Evolutionary conservation across 2,888 invertebrate species (phyloP).

Genomic region (Archaeoteleia sp.): DNA sequence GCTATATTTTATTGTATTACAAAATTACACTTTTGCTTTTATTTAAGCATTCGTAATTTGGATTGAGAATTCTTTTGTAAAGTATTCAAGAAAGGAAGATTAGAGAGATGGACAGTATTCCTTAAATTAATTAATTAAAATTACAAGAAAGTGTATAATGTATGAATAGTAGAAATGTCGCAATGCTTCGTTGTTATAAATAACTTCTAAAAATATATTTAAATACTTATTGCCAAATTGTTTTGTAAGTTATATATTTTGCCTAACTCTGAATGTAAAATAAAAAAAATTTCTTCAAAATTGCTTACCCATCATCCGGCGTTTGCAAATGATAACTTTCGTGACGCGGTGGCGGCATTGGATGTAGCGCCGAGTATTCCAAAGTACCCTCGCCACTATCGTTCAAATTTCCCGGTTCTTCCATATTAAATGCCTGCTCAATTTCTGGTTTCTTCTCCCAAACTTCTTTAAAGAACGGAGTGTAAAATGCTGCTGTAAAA

Average conservation of each 20-base stretch:
- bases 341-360: conserved; percentile 84
- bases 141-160: no score
- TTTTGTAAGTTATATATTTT: no score
- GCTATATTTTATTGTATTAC: no score
- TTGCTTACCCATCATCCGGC: conserved; percentile 77
- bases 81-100: no score
- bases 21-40: no score
- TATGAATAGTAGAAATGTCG: no score
- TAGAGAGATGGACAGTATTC: no score
- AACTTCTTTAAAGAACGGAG: conserved; percentile 96
- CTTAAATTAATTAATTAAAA: no score
- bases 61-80: no score
- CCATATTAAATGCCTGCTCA: conserved; percentile 93
- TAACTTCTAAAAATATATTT: conserved; percentile 1
- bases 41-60: no score
- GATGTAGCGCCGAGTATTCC: conserved; percentile 78
- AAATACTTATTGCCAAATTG: no score
- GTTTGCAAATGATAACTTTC: conserved; percentile 84
- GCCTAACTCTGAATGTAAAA: background rate
- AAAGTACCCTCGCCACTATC: conserved; percentile 83
- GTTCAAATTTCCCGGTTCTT: conserved; percentile 80
- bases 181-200: no score
- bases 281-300: conserved; percentile 51
- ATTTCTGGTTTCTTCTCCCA: conserved; percentile 97
- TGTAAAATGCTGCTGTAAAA: conserved; percentile 90